A percentile compares a stretch with the other conserved stretches of the same genome.
Conservation (phyloP, 2,797 vertebrate genomes). For the Threskiornis aethiopicus region DNA sequence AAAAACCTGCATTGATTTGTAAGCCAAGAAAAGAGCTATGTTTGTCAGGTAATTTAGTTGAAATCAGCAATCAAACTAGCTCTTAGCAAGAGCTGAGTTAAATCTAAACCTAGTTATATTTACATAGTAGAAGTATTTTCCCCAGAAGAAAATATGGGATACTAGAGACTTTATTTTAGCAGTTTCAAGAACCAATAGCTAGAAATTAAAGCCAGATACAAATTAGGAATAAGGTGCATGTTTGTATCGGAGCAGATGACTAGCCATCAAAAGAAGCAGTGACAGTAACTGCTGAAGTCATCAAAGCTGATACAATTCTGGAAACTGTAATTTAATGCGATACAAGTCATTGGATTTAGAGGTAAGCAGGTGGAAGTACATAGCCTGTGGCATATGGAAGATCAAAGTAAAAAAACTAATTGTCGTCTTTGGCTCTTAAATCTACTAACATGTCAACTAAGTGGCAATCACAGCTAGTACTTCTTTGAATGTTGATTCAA, state of each 20-base stretch:
- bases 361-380: neutral
- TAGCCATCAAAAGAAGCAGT: neutral
- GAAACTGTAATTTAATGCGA: neutral
- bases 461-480: neutral
- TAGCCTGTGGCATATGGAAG: accelerated
- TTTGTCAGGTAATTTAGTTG: neutral
- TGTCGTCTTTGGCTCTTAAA: neutral
- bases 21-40: neutral
- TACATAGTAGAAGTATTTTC: neutral
- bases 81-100: neutral
- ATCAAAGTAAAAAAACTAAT: neutral
- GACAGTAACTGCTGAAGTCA: neutral
- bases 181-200: neutral
- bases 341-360: neutral
- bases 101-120: neutral
- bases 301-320: neutral
- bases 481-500: neutral
- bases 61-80: neutral
- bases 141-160: neutral
- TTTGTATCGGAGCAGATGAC: neutral
- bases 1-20: neutral
- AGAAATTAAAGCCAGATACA: neutral
- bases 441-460: neutral
- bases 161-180: neutral
- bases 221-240: neutral